A percentile compares a stretch with the other conserved stretches of the same genome.
Conservation (phyloP, 2,113 vertebrate genomes). For the Gallinago paraguaiae region DNA sequence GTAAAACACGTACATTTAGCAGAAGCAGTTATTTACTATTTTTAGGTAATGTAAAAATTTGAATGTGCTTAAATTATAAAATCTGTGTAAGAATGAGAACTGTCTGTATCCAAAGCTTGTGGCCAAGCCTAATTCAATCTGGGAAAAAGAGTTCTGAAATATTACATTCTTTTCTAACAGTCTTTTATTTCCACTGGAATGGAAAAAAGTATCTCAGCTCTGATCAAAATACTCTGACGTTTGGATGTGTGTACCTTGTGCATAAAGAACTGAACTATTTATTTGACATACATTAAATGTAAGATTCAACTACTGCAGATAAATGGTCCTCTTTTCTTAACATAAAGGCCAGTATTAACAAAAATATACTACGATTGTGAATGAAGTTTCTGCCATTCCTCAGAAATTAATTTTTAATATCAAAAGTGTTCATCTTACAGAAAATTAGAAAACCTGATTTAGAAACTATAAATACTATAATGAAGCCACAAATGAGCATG, state of each 20-base stretch:
- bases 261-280: not conserved
- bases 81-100: not conserved
- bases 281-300: not conserved
- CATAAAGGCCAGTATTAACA: not conserved
- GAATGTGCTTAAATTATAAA: not conserved
- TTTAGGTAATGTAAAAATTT: not conserved
- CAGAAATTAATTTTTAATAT: conserved; percentile 10
- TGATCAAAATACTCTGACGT: not conserved
- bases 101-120: not conserved
- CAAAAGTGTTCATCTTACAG: not conserved
- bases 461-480: conserved; percentile 30
- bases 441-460: conserved; percentile 1
- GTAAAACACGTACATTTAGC: not conserved
- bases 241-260: not conserved
- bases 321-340: not conserved
- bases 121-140: not conserved
- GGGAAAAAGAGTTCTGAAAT: not conserved
- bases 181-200: not conserved
- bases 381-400: not conserved
- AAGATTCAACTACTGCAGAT: not conserved
- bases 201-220: not conserved
- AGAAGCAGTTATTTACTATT: not conserved
- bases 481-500: conserved; percentile 5
- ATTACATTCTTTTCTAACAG: not conserved
- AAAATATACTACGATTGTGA: not conserved